phyloP scores from a whole-genome alignment of 2,888 invertebrate species.

The Heliconius erato region DNA sequence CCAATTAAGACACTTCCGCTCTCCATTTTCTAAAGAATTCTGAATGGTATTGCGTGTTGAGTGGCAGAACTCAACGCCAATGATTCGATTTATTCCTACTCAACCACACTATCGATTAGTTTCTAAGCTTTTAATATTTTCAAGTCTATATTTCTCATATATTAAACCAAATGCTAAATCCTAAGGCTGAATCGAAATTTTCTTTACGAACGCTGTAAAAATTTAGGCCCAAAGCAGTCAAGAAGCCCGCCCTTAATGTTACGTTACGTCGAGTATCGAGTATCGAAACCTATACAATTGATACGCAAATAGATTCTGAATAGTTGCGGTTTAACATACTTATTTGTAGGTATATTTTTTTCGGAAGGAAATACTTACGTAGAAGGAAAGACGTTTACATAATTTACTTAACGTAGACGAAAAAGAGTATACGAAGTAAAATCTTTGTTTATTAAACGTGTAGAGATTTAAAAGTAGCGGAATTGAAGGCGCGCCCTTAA shows the following conservation, averaged over 20 bases:
- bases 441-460: not conserved
- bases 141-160: conserved; percentile 22
- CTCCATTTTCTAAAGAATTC: too few species aligned
- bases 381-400: not conserved
- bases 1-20: too few species aligned
- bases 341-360: conserved; percentile 14
- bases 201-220: conserved; percentile 84
- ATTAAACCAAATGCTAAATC: conserved; percentile 63
- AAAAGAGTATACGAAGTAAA: not conserved
- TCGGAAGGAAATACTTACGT: not conserved
- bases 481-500: too few species aligned
- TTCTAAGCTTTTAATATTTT: not conserved
- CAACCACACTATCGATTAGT: not conserved
- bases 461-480: not conserved
- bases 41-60: too few species aligned
- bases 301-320: conserved; percentile 71
- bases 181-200: conserved; percentile 82
- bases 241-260: conserved; percentile 80
- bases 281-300: conserved; percentile 66
- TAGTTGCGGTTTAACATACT: conserved; percentile 46
- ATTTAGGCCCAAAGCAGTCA: conserved; percentile 81
- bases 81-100: too few species aligned
- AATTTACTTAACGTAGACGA: not conserved
- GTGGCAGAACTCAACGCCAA: too few species aligned
- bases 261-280: conserved; percentile 70